A percentile compares a stretch with the other conserved stretches of the same genome.
Evolutionary conservation across 2,888 invertebrate species (phyloP).

Genomic region (Coremacera marginata): DNA sequence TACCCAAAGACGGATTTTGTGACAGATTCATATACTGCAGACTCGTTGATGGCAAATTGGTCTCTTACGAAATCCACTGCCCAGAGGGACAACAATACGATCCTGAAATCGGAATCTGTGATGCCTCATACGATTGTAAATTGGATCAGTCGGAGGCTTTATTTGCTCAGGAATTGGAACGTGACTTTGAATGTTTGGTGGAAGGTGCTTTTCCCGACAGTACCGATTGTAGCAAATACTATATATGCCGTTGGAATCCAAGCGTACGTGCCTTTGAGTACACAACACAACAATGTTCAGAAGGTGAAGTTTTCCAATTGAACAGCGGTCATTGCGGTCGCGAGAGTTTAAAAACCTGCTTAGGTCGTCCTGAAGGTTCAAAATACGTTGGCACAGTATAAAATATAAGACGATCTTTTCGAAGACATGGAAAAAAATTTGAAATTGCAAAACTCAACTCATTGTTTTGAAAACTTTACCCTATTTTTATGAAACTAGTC

Average conservation of each 20-base stretch:
- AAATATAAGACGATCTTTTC: neutral
- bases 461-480: neutral
- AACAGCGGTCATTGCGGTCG: conserved; percentile 32
- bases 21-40: conserved; percentile 51
- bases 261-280: conserved; percentile 25
- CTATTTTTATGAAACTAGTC: too few species aligned
- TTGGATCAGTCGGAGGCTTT: neutral
- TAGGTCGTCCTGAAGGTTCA: conserved; percentile 34
- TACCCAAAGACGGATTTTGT: conserved; percentile 51
- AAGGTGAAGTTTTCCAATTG: conserved; percentile 41
- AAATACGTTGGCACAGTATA: conserved; percentile 31
- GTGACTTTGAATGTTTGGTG: conserved; percentile 43
- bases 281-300: conserved; percentile 43
- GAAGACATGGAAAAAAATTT: too few species aligned
- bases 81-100: conserved; percentile 53
- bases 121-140: conserved; percentile 43
- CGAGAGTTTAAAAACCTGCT: conserved; percentile 40
- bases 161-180: neutral
- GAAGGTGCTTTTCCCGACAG: conserved; percentile 46
- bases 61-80: conserved; percentile 45
- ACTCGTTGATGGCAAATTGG: conserved; percentile 29
- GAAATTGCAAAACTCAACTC: neutral
- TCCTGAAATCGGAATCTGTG: conserved; percentile 49
- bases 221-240: conserved; percentile 49
- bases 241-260: conserved; percentile 44